These are phyloP conservation scores for Hydractinia echinata DNA, from an alignment of 30 jellyfish, hydroid and myxozoan species.

Conservation along the genomic window DNA sequence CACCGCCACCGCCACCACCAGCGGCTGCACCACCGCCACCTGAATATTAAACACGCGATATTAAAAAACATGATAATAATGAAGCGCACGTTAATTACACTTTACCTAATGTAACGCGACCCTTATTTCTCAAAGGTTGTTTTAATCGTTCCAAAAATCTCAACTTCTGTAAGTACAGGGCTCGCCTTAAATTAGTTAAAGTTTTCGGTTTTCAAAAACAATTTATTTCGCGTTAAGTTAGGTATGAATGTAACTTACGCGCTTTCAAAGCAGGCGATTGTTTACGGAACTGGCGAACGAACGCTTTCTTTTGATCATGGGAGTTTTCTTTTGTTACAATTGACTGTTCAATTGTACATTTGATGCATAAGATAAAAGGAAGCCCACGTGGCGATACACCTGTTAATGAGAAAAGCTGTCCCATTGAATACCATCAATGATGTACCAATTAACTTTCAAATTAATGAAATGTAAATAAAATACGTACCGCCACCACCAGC, in stretches of 20 bases:
- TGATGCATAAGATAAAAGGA: no score
- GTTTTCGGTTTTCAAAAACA: neutral
- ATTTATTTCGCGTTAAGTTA: neutral
- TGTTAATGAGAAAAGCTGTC: neutral
- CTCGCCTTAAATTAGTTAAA: conserved; percentile 21
- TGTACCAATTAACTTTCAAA: neutral
- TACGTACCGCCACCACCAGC: conserved; percentile 53
- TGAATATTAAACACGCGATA: neutral
- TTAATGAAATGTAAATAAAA: neutral
- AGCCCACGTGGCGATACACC: no score
- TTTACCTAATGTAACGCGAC: conserved; percentile 19
- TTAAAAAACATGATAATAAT: neutral
- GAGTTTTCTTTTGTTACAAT: no score
- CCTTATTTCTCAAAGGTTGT: neutral
- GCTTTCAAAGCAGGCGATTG: neutral
- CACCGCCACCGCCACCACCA: conserved; percentile 57
- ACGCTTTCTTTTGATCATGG: no score
- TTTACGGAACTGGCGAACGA: no score
- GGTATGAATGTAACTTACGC: conserved; percentile 17
- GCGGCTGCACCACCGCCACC: neutral
- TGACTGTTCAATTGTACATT: no score
- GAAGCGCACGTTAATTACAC: neutral
- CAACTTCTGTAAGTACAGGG: neutral
- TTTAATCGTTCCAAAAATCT: neutral
- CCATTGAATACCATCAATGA: neutral